These are phyloP conservation scores for Protomyctophum bolini DNA, from an alignment of 2,113 vertebrate species.

Conservation along the genomic window DNA sequence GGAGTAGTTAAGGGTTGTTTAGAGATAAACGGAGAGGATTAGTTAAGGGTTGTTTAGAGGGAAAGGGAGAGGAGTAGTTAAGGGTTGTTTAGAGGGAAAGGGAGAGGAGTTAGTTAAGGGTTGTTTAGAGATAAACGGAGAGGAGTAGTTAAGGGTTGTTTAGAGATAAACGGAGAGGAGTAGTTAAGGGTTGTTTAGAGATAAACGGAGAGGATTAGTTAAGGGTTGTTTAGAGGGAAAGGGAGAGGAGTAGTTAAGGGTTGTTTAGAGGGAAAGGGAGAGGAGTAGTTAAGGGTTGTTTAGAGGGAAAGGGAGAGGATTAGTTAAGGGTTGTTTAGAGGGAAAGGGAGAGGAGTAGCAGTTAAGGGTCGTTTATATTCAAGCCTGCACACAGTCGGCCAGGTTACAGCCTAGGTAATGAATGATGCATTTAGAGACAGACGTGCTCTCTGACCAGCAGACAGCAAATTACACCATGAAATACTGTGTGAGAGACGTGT, in stretches of 20 bases:
- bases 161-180: no score
- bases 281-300: conserved; percentile 2
- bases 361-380: conserved; percentile 67
- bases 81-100: conserved; percentile 1
- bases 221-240: no score
- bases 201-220: no score
- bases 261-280: neutral
- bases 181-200: no score
- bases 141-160: no score
- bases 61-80: no score
- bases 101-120: conserved; percentile 31
- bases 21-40: conserved; percentile 14
- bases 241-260: no score
- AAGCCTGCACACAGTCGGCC: conserved; percentile 30
- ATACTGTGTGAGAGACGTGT: conserved; percentile 16
- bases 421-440: conserved; percentile 49
- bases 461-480: conserved; percentile 58
- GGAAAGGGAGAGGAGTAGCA: conserved; percentile 13
- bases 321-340: neutral
- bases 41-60: neutral
- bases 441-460: conserved; percentile 35
- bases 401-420: conserved; percentile 40
- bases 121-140: conserved; percentile 42
- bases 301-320: no score
- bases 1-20: no score